Evolutionary conservation across 1,140 invertebrate species (phyloP), one percentile per base, ranked within the genome.

Genomic region (Orchesella cincta): DNA sequence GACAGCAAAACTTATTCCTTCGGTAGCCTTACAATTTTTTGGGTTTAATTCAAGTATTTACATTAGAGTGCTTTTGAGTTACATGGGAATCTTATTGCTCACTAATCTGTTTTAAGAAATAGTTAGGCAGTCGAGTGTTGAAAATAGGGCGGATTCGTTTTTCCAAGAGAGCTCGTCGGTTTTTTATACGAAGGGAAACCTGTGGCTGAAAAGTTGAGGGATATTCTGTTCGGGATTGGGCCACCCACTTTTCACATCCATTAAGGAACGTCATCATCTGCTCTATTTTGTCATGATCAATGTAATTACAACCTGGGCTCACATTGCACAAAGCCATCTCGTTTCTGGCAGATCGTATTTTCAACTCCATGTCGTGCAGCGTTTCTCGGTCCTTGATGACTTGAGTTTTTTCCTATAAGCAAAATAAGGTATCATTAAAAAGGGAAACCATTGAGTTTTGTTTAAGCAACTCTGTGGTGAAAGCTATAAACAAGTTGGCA

Each of bases 71-170:
- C n/a, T n/a, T n/a, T n/a, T n/a, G n/a, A n/a, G n/a, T n/a, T n/a
- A n/a, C n/a, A n/a, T n/a, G n/a, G n/a, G n/a, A n/a, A n/a, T n/a
- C n/a, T n/a, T n/a, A n/a, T n/a, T n/a, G n/a, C n/a, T n/a, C n/a
- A n/a, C n/a, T n/a, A n/a, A n/a, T n/a, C n/a, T n/a, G n/a, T n/a
- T n/a, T n/a, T n/a, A n/a, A n/a, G n/a, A n/a, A n/a, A n/a, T n/a
- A n/a, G n/a, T 93, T 93, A 8, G 94, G 94, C 85, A 94, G 94
- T 28, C 93, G 92, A 86, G 95, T 96, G 83, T 93, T 94, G 54
- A 96, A 85, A 77, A 95, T 91, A 0, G 92, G 91, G 80, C 88
- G 89, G 33, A 93, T 89, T 12, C 86, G 87, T 67, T 83, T 89
- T 80, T 94, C 92, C 81, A 95, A 89, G 26, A 35, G 52, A 77